Evolutionary conservation across 1,140 invertebrate genomes (phyloP), one percentile per base, ranked within the genome.

Genomic region (Acromyrmex heyeri): DNA sequence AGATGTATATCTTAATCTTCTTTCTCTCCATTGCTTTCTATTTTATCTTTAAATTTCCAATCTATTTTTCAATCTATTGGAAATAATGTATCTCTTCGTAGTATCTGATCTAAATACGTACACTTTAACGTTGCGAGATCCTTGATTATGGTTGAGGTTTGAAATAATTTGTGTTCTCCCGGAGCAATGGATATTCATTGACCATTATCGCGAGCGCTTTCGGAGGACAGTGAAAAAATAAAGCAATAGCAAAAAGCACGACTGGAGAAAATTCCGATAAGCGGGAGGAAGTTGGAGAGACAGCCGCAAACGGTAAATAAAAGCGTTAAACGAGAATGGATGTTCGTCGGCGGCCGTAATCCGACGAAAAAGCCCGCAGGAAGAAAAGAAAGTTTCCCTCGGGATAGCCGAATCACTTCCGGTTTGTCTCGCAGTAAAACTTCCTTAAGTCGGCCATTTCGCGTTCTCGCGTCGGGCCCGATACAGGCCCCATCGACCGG

Each of bases 241-340:
- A 75, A 83, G 70, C 59, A 87, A 64, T 34, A 38, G 70, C 59
- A 59, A 55, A 57, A 85, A 85, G 65, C 75, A 38, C 55, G 38
- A 76, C 30, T 44, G 50, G 21, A 77, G 69, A 81, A 61, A 79
- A 86, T 83, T 73, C 79, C 79, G 79, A 75, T 83, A 75, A 75
- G 55, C 79, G 79, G 38, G 69, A 69, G 75, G 85, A 86, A 86
- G 75, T 57, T 44, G 69, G 55, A 48, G 87, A 86, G 88, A 89
- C 78, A 90, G 90, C 81, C 86, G 44, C 85, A 82, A 87, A 91
- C 87, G 91, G 93, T 94, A 94, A 94, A 94, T 94, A 94, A 93
- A 94, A 91, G 93, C 93, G 93, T 93, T 94, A 93, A 94, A 94
- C 94, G 93, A 94, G 93, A 94, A 94, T 94, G 90, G 92, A 94